phyloP scores from a whole-genome alignment of 2,888 invertebrate genomes.

The Corbicula japonica region DNA sequence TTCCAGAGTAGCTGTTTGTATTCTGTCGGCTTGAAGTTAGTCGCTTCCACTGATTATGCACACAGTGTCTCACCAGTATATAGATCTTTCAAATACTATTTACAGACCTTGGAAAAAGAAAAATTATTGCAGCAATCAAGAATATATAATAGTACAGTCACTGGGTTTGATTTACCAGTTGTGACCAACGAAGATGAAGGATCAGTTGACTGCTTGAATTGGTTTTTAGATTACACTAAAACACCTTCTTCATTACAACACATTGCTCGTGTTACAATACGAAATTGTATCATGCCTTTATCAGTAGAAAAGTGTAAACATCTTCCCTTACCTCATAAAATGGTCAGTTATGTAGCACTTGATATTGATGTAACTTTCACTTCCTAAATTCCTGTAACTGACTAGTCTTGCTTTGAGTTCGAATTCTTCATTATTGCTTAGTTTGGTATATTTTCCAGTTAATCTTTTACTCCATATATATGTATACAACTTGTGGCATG shows the following conservation, averaged over 20 bases:
- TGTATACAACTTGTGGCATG: too few relatives aligned
- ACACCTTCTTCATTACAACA: slow-evolving; percentile 37
- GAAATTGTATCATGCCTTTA: slow-evolving; percentile 3
- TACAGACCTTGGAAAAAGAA: neutral
- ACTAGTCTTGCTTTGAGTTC: too few relatives aligned
- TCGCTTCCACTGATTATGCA: slow-evolving; percentile 17
- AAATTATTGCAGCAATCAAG: neutral
- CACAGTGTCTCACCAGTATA: neutral
- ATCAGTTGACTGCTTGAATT: neutral
- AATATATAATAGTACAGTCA: neutral
- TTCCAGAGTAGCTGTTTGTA: slow-evolving; percentile 11
- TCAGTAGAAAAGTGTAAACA: neutral
- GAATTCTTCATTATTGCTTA: too few relatives aligned
- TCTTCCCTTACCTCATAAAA: slow-evolving; percentile 25
- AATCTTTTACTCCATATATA: too few relatives aligned
- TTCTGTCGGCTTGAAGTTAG: slow-evolving; percentile 1
- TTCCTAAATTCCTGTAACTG: too few relatives aligned
- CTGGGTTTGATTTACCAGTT: neutral
- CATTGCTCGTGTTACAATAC: slow-evolving; percentile 35
- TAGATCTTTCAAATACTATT: neutral
- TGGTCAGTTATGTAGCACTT: slow-evolving; percentile 4
- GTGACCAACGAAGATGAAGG: neutral
- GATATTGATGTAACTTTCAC: neutral
- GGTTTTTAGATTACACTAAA: slow-evolving; percentile 10
- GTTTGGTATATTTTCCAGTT: too few relatives aligned